Evolutionary conservation across 23 tunicate genomes (phyloP).

Genomic region (Botrylloides violaceus): DNA sequence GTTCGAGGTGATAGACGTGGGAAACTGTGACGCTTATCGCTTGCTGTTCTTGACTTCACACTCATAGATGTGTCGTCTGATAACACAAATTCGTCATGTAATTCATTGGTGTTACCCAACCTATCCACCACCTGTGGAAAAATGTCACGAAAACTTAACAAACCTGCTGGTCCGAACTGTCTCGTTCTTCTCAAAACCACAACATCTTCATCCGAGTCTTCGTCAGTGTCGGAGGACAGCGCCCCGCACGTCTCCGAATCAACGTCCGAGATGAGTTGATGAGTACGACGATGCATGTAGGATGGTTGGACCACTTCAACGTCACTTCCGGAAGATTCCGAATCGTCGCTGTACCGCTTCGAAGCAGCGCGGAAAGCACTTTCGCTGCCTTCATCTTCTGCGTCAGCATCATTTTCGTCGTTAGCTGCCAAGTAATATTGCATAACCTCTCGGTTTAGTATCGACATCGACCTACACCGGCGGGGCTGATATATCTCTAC

Average conservation of each 20-base stretch:
- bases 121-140: too few relatives aligned
- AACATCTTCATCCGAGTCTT: slow-evolving; percentile 26
- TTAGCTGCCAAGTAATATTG: too few relatives aligned
- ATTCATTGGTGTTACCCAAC: too few relatives aligned
- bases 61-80: too few relatives aligned
- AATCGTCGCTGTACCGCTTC: slow-evolving; percentile 35
- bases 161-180: neutral
- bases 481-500: too few relatives aligned
- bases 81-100: too few relatives aligned
- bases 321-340: slow-evolving; percentile 19
- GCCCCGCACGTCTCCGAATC: neutral
- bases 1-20: neutral
- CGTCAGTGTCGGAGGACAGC: slow-evolving; percentile 24
- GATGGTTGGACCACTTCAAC: neutral
- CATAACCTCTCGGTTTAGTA: too few relatives aligned
- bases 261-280: slow-evolving; percentile 6
- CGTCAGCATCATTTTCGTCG: too few relatives aligned
- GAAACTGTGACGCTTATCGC: neutral
- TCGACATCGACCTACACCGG: too few relatives aligned
- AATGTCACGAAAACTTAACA: neutral
- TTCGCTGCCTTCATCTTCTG: too few relatives aligned
- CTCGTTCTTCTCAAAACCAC: neutral
- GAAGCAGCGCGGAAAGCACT: slow-evolving; percentile 1
- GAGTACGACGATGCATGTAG: neutral
- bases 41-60: too few relatives aligned